Evolutionary conservation across 2,113 vertebrate species (phyloP).

Genomic region (Zosterops japonicus): DNA sequence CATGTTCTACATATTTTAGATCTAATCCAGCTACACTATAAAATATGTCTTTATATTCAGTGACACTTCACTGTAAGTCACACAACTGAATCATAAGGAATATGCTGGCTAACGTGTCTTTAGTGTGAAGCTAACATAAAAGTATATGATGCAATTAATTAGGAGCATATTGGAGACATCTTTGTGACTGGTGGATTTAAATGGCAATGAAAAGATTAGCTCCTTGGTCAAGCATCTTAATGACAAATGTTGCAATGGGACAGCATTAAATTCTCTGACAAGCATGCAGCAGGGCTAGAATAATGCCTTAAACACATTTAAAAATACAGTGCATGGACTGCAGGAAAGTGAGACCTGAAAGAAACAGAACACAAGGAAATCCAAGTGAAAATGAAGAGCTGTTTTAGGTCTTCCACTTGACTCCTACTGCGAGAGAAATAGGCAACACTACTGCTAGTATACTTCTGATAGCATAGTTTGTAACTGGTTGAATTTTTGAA

Average conservation of each 20-base stretch:
- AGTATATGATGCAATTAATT: constrained; percentile 50
- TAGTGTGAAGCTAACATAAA: constrained; percentile 18
- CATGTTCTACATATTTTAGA: not conserved
- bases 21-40: not conserved
- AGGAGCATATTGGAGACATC: constrained; percentile 23
- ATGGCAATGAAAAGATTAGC: constrained; percentile 31
- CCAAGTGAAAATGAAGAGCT: not conserved
- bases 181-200: constrained; percentile 31
- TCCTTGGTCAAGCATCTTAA: constrained; percentile 40
- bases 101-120: not conserved
- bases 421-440: not conserved
- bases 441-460: not conserved
- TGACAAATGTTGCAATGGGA: not conserved
- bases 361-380: not conserved
- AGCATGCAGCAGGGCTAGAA: not conserved
- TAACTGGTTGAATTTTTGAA: not conserved
- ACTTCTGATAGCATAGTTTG: not conserved
- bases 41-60: not conserved
- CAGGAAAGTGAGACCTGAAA: not conserved
- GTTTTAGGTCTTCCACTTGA: not conserved
- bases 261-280: not conserved
- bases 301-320: not conserved
- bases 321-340: not conserved
- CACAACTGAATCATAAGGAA: not conserved
- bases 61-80: not conserved